These are phyloP conservation scores for Antechinus flavipes DNA, from an alignment of 2,113 vertebrate species.

Conservation along the genomic window DNA sequence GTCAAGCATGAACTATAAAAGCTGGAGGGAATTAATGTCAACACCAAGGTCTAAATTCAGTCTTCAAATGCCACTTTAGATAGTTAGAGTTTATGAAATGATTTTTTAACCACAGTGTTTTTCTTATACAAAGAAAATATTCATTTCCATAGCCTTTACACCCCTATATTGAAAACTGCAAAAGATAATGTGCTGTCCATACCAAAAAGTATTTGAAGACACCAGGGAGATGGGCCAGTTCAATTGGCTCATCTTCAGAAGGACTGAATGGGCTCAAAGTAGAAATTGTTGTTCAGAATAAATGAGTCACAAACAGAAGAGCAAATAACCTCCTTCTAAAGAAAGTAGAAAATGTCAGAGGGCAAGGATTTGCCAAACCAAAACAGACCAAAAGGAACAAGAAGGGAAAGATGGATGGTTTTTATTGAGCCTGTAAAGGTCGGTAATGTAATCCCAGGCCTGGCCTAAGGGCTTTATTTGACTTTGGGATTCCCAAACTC, in stretches of 20 bases:
- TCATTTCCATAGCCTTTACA: conserved; percentile 36
- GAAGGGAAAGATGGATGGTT: conserved; percentile 23
- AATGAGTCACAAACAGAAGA: conserved; percentile 52
- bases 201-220: conserved; percentile 44
- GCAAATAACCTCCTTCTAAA: conserved; percentile 38
- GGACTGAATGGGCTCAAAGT: conserved; percentile 31
- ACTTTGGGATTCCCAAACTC: background rate
- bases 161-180: conserved; percentile 48
- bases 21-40: background rate
- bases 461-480: background rate
- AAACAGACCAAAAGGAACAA: conserved; percentile 29
- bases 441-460: conserved; percentile 3
- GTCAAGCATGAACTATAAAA: conserved; percentile 44
- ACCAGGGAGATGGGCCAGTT: conserved; percentile 13
- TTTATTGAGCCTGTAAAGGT: background rate
- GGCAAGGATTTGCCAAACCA: conserved; percentile 5
- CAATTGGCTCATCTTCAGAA: conserved; percentile 26
- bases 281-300: conserved; percentile 39
- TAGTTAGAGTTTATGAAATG: conserved; percentile 39
- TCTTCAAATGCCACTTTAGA: conserved; percentile 36
- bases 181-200: conserved; percentile 38
- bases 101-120: conserved; percentile 60
- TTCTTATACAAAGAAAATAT: conserved; percentile 60
- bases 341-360: conserved; percentile 35
- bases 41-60: conserved; percentile 7